Conservation (phyloP, 1,140 invertebrate species). For the Lordiphosa clarofinis region DNA sequence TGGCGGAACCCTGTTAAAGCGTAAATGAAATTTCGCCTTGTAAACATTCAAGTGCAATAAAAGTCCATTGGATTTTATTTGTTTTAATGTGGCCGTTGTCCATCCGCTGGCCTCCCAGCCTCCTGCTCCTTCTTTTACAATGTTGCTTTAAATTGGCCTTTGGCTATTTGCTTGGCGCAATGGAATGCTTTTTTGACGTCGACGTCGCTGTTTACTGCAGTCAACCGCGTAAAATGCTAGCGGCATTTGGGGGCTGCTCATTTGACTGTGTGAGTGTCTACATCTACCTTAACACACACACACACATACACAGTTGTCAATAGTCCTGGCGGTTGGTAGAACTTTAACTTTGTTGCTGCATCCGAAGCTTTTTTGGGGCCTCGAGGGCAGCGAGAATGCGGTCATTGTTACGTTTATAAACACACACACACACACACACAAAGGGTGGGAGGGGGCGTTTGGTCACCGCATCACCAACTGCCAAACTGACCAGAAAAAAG, state of each 20-base stretch:
- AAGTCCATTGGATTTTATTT: constrained; percentile 53
- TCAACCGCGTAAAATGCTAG: constrained; percentile 30
- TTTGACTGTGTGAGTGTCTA: constrained; percentile 22
- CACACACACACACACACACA: constrained; percentile 15
- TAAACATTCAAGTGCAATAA: constrained; percentile 19
- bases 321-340: constrained; percentile 6
- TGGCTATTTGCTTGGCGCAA: constrained; percentile 45
- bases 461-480: constrained; percentile 43
- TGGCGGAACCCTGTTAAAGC: too few species aligned
- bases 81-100: constrained; percentile 37
- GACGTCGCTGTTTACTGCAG: constrained; percentile 20
- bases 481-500: constrained; percentile 30
- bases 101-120: background rate
- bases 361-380: constrained; percentile 15
- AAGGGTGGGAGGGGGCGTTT: constrained; percentile 7
- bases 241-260: constrained; percentile 44
- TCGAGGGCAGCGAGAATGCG: constrained; percentile 20
- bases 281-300: background rate
- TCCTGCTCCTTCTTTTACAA: constrained; percentile 1
- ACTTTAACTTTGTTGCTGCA: constrained; percentile 40
- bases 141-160: constrained; percentile 22
- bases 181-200: constrained; percentile 43
- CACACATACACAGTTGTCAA: constrained; percentile 6
- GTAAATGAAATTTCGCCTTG: too few species aligned
- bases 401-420: constrained; percentile 39